A percentile compares a stretch with the other conserved stretches of the same genome.
Evolutionary conservation across 2,888 invertebrate species (phyloP).

Genomic region (Hesperia comma): DNA sequence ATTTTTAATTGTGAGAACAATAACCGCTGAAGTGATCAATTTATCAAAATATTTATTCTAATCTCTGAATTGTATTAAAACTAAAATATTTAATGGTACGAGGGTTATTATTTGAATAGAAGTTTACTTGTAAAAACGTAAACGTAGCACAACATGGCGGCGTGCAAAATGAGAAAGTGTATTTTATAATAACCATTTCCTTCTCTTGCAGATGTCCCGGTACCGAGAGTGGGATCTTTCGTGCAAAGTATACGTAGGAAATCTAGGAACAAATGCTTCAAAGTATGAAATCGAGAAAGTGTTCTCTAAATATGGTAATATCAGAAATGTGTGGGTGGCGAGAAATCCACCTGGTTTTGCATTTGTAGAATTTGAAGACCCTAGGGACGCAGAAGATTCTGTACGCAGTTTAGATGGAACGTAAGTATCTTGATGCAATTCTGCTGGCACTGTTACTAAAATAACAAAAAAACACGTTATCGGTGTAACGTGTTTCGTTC

Average conservation of each 20-base stretch:
- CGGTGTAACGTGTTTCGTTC: neutral
- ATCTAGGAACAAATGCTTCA: conserved; percentile 94
- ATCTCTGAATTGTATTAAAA: neutral
- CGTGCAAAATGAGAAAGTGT: conserved; percentile 6
- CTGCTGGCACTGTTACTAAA: neutral
- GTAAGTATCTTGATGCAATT: conserved; percentile 58
- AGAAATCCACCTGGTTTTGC: conserved; percentile 96
- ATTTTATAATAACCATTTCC: conserved; percentile 7
- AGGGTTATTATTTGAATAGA: neutral
- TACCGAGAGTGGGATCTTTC: conserved; percentile 91
- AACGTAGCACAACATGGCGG: conserved; percentile 44
- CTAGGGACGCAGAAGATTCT: conserved; percentile 94
- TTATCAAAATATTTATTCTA: neutral
- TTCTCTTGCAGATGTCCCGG: conserved; percentile 86
- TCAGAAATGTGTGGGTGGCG: conserved; percentile 97
- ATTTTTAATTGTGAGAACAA: neutral
- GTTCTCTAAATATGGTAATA: conserved; percentile 93
- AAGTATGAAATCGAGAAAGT: conserved; percentile 95
- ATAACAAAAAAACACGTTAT: neutral
- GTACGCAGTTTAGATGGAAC: conserved; percentile 91
- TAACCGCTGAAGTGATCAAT: neutral
- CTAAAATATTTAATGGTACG: neutral
- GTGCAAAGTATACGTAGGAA: conserved; percentile 97
- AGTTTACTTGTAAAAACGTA: neutral
- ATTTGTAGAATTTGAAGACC: conserved; percentile 95